Evolutionary conservation across 2,113 vertebrate species (phyloP), one percentile per base, ranked within the genome.

Genomic region (Romanogobio albipinnatus): DNA sequence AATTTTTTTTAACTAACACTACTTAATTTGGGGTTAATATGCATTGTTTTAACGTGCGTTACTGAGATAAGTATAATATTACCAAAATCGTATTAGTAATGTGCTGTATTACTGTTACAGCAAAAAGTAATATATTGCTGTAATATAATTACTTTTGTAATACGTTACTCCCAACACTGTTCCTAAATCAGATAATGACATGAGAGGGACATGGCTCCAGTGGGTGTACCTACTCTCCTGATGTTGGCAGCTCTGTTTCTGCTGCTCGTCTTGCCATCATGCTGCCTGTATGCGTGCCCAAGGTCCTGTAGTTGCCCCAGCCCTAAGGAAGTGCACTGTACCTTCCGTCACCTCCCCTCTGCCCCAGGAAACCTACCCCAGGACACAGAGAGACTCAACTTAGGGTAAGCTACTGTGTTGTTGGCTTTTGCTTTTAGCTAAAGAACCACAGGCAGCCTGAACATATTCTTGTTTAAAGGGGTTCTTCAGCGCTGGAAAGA

Each of bases 261-360:
- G 61, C 90, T 95, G 88, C 86, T 94, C 56, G 68, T 93, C 81
- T 82, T 90, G 29, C 86, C 90, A 17, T 64, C 61, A 88, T 76
- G 93, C 92, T 77, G 93, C 91, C 91, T 84, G 64, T 64, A 58
- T 74, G 61, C 79, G 45, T 95, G 95, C 81, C 94, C 94, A 0
- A 87, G 80, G 82, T 93, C 91, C 82, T 95, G 95, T 51, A 95
- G 91, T 88, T 95, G 94, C 68, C 94, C 93, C 1, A 91, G 90
- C 0, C 81, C 91, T 3, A 94, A 92, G 85, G 95, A 95, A 85
- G 94, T 95, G 68, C 95, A 95, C 91, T 95, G 95, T 84, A 95
- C 95, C 0, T 95, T 95, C 89, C 94, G 95, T 81, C 95, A 95
- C 86, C 91, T 95, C 56, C 86, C 85, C 39, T 66, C 88, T 7